Percentiles rank a stretch among this genome's conserved stretches.
Evolutionary conservation across 1,140 invertebrate species (phyloP).

Genomic region (Augochlora pura): DNA sequence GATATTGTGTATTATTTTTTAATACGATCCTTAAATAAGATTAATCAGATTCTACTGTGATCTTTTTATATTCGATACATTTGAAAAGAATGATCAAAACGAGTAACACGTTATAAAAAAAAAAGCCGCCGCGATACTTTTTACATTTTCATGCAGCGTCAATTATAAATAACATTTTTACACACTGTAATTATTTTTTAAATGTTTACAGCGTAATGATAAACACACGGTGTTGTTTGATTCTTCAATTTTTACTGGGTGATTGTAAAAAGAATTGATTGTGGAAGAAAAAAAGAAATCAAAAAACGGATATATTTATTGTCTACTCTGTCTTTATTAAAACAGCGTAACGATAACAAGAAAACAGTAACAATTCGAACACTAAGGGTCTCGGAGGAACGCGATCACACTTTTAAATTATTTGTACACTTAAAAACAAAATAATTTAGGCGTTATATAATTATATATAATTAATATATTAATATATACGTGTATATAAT

Average conservation of each 20-base stretch:
- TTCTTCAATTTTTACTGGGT: conserved; percentile 28
- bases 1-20: conserved; percentile 78
- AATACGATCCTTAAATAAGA: conserved; percentile 73
- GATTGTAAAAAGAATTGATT: conserved; percentile 39
- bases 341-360: conserved; percentile 69
- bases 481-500: too few relatives aligned
- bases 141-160: conserved; percentile 35
- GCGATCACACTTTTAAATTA: conserved; percentile 52
- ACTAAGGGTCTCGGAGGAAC: conserved; percentile 67
- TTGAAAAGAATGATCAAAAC: conserved; percentile 14
- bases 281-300: conserved; percentile 25
- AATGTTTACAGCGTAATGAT: conserved; percentile 24
- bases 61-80: conserved; percentile 43
- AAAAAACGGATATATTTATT: conserved; percentile 38
- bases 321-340: conserved; percentile 68
- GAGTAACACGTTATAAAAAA: conserved; percentile 18
- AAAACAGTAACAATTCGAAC: conserved; percentile 72
- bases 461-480: conserved; percentile 21
- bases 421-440: conserved; percentile 59
- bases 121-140: conserved; percentile 7
- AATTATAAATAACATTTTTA: conserved; percentile 42
- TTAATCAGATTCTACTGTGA: conserved; percentile 56
- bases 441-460: conserved; percentile 40
- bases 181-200: conserved; percentile 34
- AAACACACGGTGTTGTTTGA: conserved; percentile 11